Base-by-base conservation (phyloP, 2,888 invertebrate genomes). In the Pediacus dermestoides region DNA sequence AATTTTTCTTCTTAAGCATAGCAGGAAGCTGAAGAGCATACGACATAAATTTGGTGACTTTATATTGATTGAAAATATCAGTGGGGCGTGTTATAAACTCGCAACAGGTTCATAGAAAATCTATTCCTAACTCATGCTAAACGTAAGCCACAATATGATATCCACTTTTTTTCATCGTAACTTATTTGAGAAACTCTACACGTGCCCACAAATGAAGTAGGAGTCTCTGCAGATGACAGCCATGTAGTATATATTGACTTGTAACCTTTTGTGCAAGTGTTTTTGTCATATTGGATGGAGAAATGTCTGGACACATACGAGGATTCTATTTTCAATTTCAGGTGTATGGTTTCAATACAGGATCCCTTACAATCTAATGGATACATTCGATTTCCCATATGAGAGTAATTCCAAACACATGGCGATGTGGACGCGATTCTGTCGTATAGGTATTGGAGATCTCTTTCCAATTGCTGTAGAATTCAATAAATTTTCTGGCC, bases 191-290 rank as follows among this genome's bases (percentile, higher is more conserved):
- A 23, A 23, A 23, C 3, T 23, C 9, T 23, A 23, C 23, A 7
- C 10, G n/a, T n/a, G n/a, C n/a, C n/a, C 23, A 23, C 23, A 10
- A 3, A 10, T 23, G 3, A 10, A 10, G 8, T 23, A 10, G 4
- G 9, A 23, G 23, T 23, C 10, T 30, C 39, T 27, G 34, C 22
- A 34, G 11, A 28, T 34, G 34, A 28, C 39, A 47, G 42, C 44
- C 34, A 42, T 45, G 38, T 28, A 28, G 21, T 39, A 41, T 39
- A 51, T 51, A 42, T 39, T 39, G 39, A 39, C 46, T 45, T 41
- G 26, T 34, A 26, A 32, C 39, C 39, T 39, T n/a, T 39, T 39
- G 34, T 39, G 34, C 39, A 39, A 39, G 39, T 23, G 23, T 23
- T 23, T 23, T 23, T 23, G 23, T 23, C 23, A 23, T 18, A 18